Conservation (phyloP, 1,140 invertebrate species). For the Halesus radiatus region DNA sequence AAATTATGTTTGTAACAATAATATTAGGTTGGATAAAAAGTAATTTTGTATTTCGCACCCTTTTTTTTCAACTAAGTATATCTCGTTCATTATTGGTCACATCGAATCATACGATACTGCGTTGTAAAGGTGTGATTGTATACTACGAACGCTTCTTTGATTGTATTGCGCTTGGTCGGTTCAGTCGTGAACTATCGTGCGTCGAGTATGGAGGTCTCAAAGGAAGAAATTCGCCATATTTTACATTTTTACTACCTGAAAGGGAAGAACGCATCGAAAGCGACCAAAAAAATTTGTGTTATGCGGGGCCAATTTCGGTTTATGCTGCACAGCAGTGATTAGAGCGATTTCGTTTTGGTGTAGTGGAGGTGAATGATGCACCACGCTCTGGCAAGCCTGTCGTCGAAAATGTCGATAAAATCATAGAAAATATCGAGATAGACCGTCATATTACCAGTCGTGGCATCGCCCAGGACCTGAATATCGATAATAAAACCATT, state of each 20-base stretch:
- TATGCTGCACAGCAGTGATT: too few relatives aligned
- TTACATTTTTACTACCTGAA: constrained; percentile 14
- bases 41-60: too few relatives aligned
- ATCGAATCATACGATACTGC: background rate
- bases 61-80: constrained; percentile 16
- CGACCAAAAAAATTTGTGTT: too few relatives aligned
- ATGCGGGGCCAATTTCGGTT: too few relatives aligned
- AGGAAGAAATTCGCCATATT: constrained; percentile 8
- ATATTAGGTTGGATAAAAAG: too few relatives aligned
- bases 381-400: constrained; percentile 8
- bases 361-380: constrained; percentile 4
- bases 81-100: constrained; percentile 13
- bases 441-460: background rate
- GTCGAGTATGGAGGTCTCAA: constrained; percentile 1
- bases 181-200: constrained; percentile 14
- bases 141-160: constrained; percentile 1
- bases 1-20: too few relatives aligned
- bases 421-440: constrained; percentile 24
- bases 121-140: constrained; percentile 14
- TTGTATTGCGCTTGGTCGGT: constrained; percentile 9
- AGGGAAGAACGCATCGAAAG: too few relatives aligned
- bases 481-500: too few relatives aligned
- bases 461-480: background rate
- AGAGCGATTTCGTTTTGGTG: too few relatives aligned
- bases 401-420: constrained; percentile 22